Percentiles rank a stretch among this genome's conserved stretches.
Evolutionary conservation across 2,888 invertebrate species (phyloP).

Genomic region (Anodontia alba): DNA sequence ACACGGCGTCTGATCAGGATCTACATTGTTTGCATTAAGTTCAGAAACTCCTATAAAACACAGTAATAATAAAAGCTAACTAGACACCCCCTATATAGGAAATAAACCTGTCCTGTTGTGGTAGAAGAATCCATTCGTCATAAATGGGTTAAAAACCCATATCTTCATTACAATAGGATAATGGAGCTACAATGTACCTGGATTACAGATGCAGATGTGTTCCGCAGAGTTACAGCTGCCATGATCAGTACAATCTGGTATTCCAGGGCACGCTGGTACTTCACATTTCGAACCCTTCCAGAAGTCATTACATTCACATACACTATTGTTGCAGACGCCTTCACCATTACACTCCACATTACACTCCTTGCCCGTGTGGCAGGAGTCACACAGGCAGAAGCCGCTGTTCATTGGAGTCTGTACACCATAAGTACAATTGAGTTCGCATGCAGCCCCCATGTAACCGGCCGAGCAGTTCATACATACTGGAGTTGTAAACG

Average conservation of each 20-base stretch:
- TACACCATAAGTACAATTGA: slow-evolving; percentile 66
- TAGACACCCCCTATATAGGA: too few species aligned
- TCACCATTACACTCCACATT: slow-evolving; percentile 65
- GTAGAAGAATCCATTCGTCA: too few species aligned
- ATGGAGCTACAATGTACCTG: too few species aligned
- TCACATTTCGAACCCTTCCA: slow-evolving; percentile 73
- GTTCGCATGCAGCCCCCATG: slow-evolving; percentile 72
- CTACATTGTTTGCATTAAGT: too few species aligned
- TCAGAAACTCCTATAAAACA: too few species aligned
- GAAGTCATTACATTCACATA: slow-evolving; percentile 66
- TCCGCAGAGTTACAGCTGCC: slow-evolving; percentile 68
- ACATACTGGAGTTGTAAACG: slow-evolving; percentile 65
- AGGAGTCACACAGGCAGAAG: slow-evolving; percentile 65
- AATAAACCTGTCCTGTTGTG: too few species aligned
- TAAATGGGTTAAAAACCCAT: too few species aligned
- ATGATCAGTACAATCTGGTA: slow-evolving; percentile 64
- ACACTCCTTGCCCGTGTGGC: slow-evolving; percentile 69
- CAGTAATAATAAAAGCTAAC: too few species aligned
- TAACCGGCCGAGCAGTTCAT: slow-evolving; percentile 65
- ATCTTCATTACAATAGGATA: too few species aligned
- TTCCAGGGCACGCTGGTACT: slow-evolving; percentile 70
- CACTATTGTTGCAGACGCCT: slow-evolving; percentile 50
- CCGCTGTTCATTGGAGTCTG: slow-evolving; percentile 68
- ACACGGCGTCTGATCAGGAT: too few species aligned
- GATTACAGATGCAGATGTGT: slow-evolving; percentile 68